Base-by-base conservation (phyloP, 2,797 vertebrate genomes). In the Danio aesculapii region DNA sequence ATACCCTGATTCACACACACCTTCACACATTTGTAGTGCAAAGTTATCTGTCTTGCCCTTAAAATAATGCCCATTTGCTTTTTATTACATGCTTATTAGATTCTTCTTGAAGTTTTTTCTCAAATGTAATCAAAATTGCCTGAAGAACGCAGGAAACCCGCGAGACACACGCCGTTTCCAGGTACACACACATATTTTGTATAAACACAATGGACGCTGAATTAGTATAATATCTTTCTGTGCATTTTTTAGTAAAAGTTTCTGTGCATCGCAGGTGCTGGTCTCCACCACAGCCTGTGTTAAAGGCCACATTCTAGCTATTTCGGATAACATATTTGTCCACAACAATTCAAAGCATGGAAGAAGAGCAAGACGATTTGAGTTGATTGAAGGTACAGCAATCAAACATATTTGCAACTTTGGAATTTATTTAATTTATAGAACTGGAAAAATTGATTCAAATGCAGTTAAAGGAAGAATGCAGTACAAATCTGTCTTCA, bases 251-350 rank as follows among this genome's bases (percentile, higher is more conserved):
- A 1, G 6, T 21, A 68, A 62, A 75, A 52, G n/a, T 1, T 50
- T 0, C 66, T 69, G 46, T 78, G 16, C 17, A 2, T 50, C 73
- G 49, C 43, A 81, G 79, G 70, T 81, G 44, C 62, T 81, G 19
- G 70, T 72, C 43, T 81, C 70, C 1, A 66, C 69, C 52, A 81
- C 79, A 30, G 21, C 21, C 94, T 95, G 95, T 95, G 95, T 97
- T 96, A 96, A 91, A 92, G 94, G 89, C 90, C 82, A 93, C 87
- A 89, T 93, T 95, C 95, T 95, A 94, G 91, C 95, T 43, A 19
- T 81, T 67, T 81, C 79, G 19, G 79, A 81, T 64, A 73, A 74
- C 43, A 81, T 81, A 53, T 81, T 81, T 74, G 79, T 81, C 21
- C 79, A 81, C 47, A 81, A 81, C 79, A 81, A 81, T 74, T 81